Evolutionary conservation across 2,113 vertebrate genomes (phyloP), one percentile per base, ranked within the genome.

Genomic region (Cinclus cinclus): DNA sequence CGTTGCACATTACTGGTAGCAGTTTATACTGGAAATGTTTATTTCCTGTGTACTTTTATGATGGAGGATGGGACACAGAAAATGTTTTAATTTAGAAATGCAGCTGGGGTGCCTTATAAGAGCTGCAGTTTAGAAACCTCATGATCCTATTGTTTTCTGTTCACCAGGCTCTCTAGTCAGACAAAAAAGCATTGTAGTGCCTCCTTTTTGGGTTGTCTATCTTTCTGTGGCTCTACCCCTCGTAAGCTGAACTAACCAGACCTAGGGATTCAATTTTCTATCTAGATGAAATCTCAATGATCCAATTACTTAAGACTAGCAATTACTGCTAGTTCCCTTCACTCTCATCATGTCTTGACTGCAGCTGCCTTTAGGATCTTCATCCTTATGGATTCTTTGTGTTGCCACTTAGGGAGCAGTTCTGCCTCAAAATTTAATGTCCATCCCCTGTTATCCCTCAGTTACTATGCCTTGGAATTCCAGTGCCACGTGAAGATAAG

Each of bases 241-340:
- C 59, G 63, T 63, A 74, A 90, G 21, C 25, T 76, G 42, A 89
- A 83, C 59, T 87, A 65, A 46, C 74, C 35, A 6, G 47, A 94
- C 79, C 60, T 12, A 73, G 27, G 52, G 67, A 88, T 93, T 92
- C 83, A 77, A 60, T 95, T 92, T 94, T 92, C 94, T 55, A 14
- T 53, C 53, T 78, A 71, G 41, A 31, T 89, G 73, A 92, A 92
- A 96, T 94, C 92, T 94, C 83, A 75, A 2, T 33, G 73, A 97
- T 90, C 91, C 86, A 92, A 31, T 96, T 94, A 90, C 83, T 77
- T 90, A 77, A 95, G 41, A 35, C 15, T 17, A 63, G 55, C 22
- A 64, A 90, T 83, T 92, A 63, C 80, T 56, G 47, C 50, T 73
- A 59, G 75, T 44, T 95, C 75, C 58, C 88, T 92, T 89, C 76